Evolutionary conservation across 2,888 invertebrate species (phyloP), one percentile per base, ranked within the genome.

Genomic region (Calliopum simillimum): DNA sequence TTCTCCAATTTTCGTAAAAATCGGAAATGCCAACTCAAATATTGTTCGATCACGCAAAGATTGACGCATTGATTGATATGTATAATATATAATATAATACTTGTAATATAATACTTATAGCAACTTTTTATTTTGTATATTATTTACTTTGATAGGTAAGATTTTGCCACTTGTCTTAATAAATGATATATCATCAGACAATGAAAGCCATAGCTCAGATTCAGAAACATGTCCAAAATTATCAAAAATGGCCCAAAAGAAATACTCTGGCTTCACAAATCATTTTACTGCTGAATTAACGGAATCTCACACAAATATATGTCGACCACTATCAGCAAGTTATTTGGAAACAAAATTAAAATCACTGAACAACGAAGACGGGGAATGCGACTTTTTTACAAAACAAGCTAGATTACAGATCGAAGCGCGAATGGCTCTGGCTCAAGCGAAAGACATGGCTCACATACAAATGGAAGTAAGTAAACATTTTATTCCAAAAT

Each of bases 401-500:
- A 89, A 92, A 71, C 94, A 94, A 86, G 92, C 94, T 11, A 90
- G 94, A 77, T 88, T 96, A 69, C 94, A 95, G 85, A 93, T 94
- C 58, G 96, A 96, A 85, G 95, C 96, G 4, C 88, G 95, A 79
- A 91, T 94, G 89, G 96, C 96, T 5, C 87, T 96, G 72, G 92
- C 94, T 1, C 95, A 96, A 86, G 96, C 96, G 25, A 95, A 96
- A 84, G 94, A 95, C 86, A 93, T 95, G 92, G 96, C 96, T 44
- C 91, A 94, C 78, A 92, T 95, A 90, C 95, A 96, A 87, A 95
- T 96, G 94, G 94, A 94, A 89, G 93, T 93, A 86, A 61, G 63
- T 59, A 44, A 14, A 41, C 5, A 33, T 33, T 33, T 33, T 33
- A n/a, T n/a, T n/a, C n/a, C n/a, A n/a, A n/a, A n/a, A n/a, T n/a